A percentile compares a stretch with the other conserved stretches of the same genome.
phyloP scores from a whole-genome alignment of 2,113 vertebrate species.

The Pionites leucogaster region DNA sequence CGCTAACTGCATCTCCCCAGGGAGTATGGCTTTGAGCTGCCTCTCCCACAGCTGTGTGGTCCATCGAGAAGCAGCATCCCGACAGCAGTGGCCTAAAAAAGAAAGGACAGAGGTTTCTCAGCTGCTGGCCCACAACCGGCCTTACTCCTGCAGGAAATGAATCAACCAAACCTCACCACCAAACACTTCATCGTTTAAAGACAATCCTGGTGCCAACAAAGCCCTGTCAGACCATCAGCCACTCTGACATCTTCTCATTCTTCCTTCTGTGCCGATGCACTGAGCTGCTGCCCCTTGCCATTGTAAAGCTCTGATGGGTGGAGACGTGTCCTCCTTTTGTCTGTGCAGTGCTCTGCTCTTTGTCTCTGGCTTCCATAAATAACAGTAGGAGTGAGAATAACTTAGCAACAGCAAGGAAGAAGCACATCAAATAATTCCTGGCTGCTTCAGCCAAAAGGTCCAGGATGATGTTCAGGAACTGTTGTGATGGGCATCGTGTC shows the following conservation, averaged over 20 bases:
- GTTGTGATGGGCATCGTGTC: not conserved
- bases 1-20: not conserved
- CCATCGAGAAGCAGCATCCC: not conserved
- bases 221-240: not conserved
- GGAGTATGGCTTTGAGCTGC: not conserved
- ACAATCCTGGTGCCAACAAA: not conserved
- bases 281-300: not conserved
- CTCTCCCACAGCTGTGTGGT: not conserved
- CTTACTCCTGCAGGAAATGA: not conserved
- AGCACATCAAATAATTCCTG: not conserved
- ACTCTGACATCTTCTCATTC: rapidly evolving
- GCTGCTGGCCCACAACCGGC: not conserved
- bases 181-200: not conserved
- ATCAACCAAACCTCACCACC: not conserved
- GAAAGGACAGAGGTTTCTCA: not conserved
- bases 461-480: not conserved
- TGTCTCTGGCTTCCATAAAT: not conserved
- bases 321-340: not conserved
- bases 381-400: not conserved
- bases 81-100: not conserved
- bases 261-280: not conserved
- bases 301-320: not conserved
- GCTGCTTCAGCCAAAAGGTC: not conserved
- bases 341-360: not conserved
- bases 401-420: not conserved